Conservation (phyloP, 53 echinoderm and acorn worm species). For the Luidia sarsii region DNA sequence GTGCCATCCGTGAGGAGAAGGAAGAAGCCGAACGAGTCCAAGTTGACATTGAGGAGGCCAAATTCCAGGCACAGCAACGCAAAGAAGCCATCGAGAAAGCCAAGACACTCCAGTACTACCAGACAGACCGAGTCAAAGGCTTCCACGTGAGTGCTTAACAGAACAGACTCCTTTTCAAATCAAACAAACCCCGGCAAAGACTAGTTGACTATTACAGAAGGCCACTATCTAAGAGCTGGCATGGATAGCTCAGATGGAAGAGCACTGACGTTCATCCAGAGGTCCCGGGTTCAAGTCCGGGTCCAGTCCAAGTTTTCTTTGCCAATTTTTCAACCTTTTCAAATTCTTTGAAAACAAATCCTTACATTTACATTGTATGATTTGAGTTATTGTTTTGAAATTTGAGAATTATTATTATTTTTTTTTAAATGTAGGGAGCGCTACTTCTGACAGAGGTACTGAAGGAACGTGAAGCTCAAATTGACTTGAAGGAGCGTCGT, state of each 20-base stretch:
- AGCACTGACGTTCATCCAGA: no score
- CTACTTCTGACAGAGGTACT: conserved; percentile 92
- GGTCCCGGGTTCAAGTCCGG: no score
- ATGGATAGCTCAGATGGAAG: no score
- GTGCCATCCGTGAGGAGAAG: conserved; percentile 88
- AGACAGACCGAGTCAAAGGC: conserved; percentile 97
- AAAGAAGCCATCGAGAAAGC: conserved; percentile 99
- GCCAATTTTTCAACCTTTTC: no score
- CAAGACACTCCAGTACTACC: conserved; percentile 97
- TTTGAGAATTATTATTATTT: not conserved
- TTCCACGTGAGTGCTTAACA: conserved; percentile 92
- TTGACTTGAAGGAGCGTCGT: conserved; percentile 76
- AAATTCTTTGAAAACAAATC: no score
- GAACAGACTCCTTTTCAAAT: no score
- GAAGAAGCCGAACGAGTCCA: conserved; percentile 91
- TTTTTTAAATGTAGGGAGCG: conserved; percentile 95
- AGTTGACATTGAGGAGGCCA: conserved; percentile 94
- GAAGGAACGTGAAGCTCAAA: conserved; percentile 95
- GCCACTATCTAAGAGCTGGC: no score
- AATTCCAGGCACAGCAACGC: conserved; percentile 85
- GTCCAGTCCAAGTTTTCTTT: no score
- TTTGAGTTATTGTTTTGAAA: no score
- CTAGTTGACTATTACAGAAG: no score
- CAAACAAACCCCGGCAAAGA: no score
- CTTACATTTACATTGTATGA: no score